These are phyloP conservation scores for Mesorhabditis spiculigera DNA, from an alignment of 2,888 invertebrate species.

Conservation along the genomic window DNA sequence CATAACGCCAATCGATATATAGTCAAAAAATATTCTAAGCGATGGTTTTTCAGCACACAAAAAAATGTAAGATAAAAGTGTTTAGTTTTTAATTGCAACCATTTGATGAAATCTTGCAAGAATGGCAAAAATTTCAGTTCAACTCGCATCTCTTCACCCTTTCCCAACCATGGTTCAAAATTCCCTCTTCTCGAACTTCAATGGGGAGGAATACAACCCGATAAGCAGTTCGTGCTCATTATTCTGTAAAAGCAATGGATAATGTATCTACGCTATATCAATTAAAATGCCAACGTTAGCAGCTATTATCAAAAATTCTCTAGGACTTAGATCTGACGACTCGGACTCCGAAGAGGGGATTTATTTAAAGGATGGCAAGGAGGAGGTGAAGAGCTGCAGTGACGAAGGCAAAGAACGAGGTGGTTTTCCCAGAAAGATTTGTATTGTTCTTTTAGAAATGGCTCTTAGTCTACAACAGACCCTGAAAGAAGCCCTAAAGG, in stretches of 20 bases:
- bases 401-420: background rate
- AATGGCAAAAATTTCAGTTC: background rate
- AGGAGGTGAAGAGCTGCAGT: background rate
- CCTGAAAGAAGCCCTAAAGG: slow-evolving; percentile 48
- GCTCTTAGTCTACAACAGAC: slow-evolving; percentile 37
- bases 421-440: background rate
- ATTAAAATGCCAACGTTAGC: background rate
- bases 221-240: slow-evolving; percentile 1
- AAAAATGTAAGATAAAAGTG: background rate
- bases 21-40: too few species aligned
- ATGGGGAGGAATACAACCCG: slow-evolving; percentile 39
- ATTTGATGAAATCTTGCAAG: background rate
- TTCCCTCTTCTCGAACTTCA: slow-evolving; percentile 29
- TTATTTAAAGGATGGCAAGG: background rate
- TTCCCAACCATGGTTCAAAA: slow-evolving; percentile 39
- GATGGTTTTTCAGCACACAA: too few species aligned
- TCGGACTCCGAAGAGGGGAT: slow-evolving; percentile 37
- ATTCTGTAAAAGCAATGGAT: too few species aligned
- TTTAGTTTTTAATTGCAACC: background rate
- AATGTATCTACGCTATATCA: too few species aligned
- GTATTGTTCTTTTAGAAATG: slow-evolving; percentile 11
- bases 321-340: slow-evolving; percentile 19
- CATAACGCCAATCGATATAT: too few species aligned
- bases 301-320: background rate
- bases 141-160: slow-evolving; percentile 20